These are phyloP conservation scores for Monopis laevigella DNA, from an alignment of 2,888 invertebrate species.

Conservation along the genomic window DNA sequence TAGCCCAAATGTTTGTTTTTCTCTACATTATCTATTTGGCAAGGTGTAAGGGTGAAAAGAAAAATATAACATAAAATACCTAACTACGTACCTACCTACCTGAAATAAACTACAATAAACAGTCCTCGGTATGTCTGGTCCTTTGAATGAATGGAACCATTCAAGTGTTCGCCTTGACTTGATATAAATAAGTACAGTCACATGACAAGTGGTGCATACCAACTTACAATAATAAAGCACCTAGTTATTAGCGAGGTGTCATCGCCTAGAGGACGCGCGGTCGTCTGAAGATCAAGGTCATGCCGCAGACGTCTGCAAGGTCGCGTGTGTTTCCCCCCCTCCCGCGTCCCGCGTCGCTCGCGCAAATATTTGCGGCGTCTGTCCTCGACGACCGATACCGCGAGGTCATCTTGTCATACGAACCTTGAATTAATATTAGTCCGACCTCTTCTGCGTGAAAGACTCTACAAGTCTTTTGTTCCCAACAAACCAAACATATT, in stretches of 20 bases:
- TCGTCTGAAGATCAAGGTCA: conserved; percentile 68
- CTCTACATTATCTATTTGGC: no score
- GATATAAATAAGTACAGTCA: neutral
- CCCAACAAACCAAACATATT: no score
- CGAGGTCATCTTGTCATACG: conserved; percentile 59
- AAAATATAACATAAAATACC: no score
- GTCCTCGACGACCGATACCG: conserved; percentile 66
- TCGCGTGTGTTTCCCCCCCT: conserved; percentile 33
- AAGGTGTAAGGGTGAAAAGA: no score
- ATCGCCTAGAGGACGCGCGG: conserved; percentile 28
- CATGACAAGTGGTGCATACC: neutral
- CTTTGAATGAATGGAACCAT: no score
- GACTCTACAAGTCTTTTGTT: conserved; percentile 32
- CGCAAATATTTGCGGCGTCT: conserved; percentile 65
- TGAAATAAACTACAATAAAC: no score
- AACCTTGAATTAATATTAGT: conserved; percentile 60
- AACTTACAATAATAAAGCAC: conserved; percentile 3
- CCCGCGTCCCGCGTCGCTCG: conserved; percentile 29
- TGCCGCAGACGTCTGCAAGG: conserved; percentile 57
- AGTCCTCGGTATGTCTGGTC: no score
- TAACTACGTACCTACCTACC: no score
- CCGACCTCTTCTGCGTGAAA: conserved; percentile 54
- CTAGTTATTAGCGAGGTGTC: conserved; percentile 10
- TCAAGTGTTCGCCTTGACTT: no score
- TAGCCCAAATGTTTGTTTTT: no score